Evolutionary conservation across 2,888 invertebrate genomes (phyloP).

Genomic region (Norana najaformis): DNA sequence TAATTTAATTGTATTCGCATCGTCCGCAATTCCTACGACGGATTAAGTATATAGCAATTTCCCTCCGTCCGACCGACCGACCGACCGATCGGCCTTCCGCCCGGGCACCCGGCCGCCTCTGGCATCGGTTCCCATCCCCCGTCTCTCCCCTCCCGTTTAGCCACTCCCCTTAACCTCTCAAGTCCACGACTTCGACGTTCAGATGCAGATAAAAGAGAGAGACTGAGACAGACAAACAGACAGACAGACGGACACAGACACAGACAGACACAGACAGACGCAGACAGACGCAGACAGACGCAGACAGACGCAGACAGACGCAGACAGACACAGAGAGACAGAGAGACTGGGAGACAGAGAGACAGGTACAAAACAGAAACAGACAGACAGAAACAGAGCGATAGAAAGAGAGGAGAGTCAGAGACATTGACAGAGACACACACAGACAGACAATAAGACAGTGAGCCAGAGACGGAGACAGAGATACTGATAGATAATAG

Average conservation of each 20-base stretch:
- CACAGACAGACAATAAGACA: not conserved
- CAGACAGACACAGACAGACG: not conserved
- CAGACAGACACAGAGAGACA: not conserved
- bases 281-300: not conserved
- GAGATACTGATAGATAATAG: no score
- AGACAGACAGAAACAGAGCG: not conserved
- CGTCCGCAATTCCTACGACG: not conserved
- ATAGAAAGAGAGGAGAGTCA: not conserved
- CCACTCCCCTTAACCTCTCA: not conserved
- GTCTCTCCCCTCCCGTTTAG: not conserved
- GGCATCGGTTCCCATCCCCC: not conserved
- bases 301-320: not conserved
- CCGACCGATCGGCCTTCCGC: not conserved
- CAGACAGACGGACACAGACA: not conserved
- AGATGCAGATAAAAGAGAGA: not conserved
- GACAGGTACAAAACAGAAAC: not conserved
- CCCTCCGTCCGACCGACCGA: not conserved
- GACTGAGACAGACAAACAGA: not conserved
- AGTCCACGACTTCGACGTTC: not conserved
- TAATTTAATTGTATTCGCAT: not conserved
- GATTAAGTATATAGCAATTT: conserved; percentile 13
- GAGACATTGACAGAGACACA: not conserved
- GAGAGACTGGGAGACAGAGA: not conserved
- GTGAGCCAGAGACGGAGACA: no score
- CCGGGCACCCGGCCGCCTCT: not conserved